Conservation (phyloP, 1,140 invertebrate genomes). For the Phortica variegata region DNA sequence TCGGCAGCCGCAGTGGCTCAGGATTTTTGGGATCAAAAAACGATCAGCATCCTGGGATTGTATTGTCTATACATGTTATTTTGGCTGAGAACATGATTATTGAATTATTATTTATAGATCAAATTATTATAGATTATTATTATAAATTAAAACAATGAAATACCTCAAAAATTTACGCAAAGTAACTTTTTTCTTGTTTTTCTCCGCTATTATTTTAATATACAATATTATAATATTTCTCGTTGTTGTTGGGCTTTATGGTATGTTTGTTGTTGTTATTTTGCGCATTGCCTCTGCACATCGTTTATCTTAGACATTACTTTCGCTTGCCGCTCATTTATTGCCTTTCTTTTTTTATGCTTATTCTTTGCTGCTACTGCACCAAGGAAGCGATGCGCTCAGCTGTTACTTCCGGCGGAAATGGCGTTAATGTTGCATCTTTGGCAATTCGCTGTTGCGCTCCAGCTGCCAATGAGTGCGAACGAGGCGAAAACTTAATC, state of each 20-base stretch:
- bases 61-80: too few relatives aligned
- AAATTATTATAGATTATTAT: too few relatives aligned
- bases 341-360: constrained; percentile 7
- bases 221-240: too few relatives aligned
- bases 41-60: too few relatives aligned
- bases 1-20: too few relatives aligned
- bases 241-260: constrained; percentile 1
- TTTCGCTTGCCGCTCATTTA: constrained; percentile 4
- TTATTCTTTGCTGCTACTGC: neutral
- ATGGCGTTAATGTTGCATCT: constrained; percentile 55
- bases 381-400: constrained; percentile 22
- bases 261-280: constrained; percentile 18
- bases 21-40: too few relatives aligned
- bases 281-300: constrained; percentile 54
- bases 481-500: constrained; percentile 52
- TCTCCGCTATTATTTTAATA: too few relatives aligned
- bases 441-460: constrained; percentile 31
- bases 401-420: constrained; percentile 46
- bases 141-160: too few relatives aligned
- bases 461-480: constrained; percentile 46
- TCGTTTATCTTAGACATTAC: constrained; percentile 49
- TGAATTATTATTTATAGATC: too few relatives aligned
- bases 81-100: too few relatives aligned
- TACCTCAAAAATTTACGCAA: too few relatives aligned
- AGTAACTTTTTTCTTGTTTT: too few relatives aligned